Evolutionary conservation across 92 coral and sea anemone species (phyloP).

Genomic region (Blastomussa wellsi): DNA sequence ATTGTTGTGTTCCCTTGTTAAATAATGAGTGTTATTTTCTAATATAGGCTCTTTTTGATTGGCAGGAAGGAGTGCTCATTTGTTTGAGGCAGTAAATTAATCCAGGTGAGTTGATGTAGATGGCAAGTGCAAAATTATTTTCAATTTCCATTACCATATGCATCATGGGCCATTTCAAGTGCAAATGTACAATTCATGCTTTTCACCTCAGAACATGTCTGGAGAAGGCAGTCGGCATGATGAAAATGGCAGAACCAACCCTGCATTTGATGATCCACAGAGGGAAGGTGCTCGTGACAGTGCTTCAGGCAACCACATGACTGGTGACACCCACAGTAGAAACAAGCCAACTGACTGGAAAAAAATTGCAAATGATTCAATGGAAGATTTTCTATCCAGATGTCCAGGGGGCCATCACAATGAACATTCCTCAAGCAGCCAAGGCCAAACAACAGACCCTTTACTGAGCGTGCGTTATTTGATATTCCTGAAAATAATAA

Average conservation of each 20-base stretch:
- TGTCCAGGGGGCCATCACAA: conserved; percentile 30
- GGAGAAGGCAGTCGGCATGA: neutral
- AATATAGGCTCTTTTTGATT: too few species aligned
- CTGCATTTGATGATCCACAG: conserved; percentile 13
- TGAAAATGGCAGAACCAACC: neutral
- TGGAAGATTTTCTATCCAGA: neutral
- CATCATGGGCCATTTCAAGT: too few species aligned
- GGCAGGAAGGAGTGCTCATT: too few species aligned
- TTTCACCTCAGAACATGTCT: neutral
- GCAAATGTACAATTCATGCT: neutral
- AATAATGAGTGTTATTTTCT: too few species aligned
- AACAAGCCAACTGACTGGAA: conserved; percentile 9
- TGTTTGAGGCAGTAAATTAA: too few species aligned
- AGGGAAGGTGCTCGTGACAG: neutral
- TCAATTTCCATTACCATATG: too few species aligned
- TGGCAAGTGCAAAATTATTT: neutral
- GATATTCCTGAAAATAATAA: too few species aligned
- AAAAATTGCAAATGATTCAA: neutral
- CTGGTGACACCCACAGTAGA: neutral
- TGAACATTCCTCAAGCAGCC: neutral
- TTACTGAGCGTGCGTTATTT: neutral
- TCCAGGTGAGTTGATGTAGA: too few species aligned
- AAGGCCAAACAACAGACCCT: neutral
- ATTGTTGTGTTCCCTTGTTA: too few species aligned
- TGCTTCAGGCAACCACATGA: neutral